Base-by-base conservation (phyloP, 2,797 vertebrate genomes). In the Carduelis carduelis region DNA sequence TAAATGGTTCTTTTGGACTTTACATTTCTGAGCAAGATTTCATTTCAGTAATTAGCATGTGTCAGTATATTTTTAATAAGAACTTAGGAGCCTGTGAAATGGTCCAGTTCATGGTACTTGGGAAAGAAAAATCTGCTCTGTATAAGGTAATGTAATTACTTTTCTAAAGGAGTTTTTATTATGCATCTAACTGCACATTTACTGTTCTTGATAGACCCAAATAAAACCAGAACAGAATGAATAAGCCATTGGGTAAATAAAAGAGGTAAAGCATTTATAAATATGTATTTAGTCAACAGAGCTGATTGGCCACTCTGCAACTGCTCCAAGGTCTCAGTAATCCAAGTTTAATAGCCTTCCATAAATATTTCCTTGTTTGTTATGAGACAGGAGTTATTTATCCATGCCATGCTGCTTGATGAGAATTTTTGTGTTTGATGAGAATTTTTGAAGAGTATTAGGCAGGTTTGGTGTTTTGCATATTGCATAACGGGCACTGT, bases 131-230 rank as follows among this genome's bases (percentile, higher is more conserved):
- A 96, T 93, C 83, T 88, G 52, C 83, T 69, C 37, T 59, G n/a
- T 47, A 52, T 83, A 84, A 93, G 88, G 86, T 93, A 96, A 97
- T 94, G 90, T 94, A 97, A 98, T 98, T 97, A 97, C 70, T 97
- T 97, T 93, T 90, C 86, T 92, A 89, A 96, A 97, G 83, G 93
- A 86, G 87, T 80, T 90, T 96, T 97, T 93, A 83, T 97, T 96
- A 93, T 78, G 92, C 85, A 66, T 78, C 89, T 97, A 97, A 97
- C 95, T 95, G 96, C 76, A 72, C 89, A 95, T 96, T 97, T 97
- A 90, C 68, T 94, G 90, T 96, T 94, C 80, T 96, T 95, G 87
- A 83, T 95, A 95, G 97, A 94, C 57, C 72, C 84, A 95, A 97
- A 96, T 96, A 97, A 92, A 93, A 86, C 72, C 87, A 78, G 72